Base-by-base conservation (phyloP, 2,888 invertebrate genomes). In the Listrodromus nycthemerus region DNA sequence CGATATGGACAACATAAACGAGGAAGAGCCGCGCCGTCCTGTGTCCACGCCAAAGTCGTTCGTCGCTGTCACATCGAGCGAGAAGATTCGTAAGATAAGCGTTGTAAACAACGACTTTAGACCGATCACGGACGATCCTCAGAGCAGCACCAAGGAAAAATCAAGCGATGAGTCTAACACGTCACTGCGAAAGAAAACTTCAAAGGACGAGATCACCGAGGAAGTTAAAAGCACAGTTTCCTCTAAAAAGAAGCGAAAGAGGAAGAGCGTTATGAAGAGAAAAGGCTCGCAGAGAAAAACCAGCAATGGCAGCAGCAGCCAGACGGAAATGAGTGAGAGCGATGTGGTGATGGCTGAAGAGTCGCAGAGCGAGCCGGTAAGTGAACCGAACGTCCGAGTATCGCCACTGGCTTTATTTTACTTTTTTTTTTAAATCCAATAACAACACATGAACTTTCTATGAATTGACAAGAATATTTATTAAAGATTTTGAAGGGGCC, bases 221-320 rank as follows among this genome's bases (percentile, higher is more conserved):
- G 95, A 95, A 30, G 77, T 89, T 1, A 96, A 96, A 88, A 94
- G 92, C 66, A 95, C 95, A 85, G 95, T 94, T 63, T 95, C 95
- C 21, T 90, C 92, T 81, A 97, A 97, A 91, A 96, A 97, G 93
- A 97, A 96, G 92, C 95, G 97, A 77, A 96, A 97, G 87, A 96
- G 97, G 94, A 97, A 96, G 94, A 95, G 96, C 48, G 95, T 96
- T 87, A 96, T 97, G 93, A 97, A 97, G 93, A 97, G 97, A 94
- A 97, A 97, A 92, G 96, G 96, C 89, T 94, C 95, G 0, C 96
- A 96, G 89, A 95, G 97, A 80, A 97, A 97, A 91, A 95, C 96
- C 0, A 93, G 91, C 80, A 92, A 90, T 81, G 92, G 90, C 33
- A 91, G 91, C 61, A 93, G 90, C 85, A 93, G 91, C 77, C 92